Percentiles rank a stretch among this genome's conserved stretches.
phyloP scores from a whole-genome alignment of 1,140 invertebrate species.

The Drosophila tani region DNA sequence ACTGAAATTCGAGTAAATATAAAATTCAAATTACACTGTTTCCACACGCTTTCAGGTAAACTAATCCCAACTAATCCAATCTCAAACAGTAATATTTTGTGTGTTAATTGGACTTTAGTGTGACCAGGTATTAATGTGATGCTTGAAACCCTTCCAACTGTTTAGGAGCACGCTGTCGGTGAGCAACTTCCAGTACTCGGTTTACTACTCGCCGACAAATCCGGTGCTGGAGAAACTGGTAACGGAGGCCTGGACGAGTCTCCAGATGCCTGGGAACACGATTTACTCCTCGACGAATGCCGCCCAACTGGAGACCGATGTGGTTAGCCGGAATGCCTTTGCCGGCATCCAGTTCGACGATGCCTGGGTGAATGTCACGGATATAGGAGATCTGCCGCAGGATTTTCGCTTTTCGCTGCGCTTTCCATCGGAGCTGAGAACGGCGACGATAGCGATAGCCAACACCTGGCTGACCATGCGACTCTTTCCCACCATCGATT shows the following conservation, averaged over 20 bases:
- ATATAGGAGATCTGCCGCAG: conserved; percentile 8
- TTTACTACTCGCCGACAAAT: conserved; percentile 62
- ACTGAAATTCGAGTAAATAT: background rate
- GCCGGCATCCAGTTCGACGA: conserved; percentile 71
- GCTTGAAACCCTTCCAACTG: background rate
- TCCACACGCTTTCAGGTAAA: background rate
- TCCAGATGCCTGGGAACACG: conserved; percentile 12
- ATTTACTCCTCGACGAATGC: conserved; percentile 16
- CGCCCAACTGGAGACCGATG: conserved; percentile 17
- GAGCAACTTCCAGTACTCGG: background rate
- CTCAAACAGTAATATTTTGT: background rate
- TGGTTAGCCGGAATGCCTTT: conserved; percentile 40
- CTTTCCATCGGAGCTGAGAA: conserved; percentile 73
- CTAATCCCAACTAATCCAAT: background rate
- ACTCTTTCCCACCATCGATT: conserved; percentile 59
- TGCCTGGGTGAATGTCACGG: conserved; percentile 2
- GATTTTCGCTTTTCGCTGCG: conserved; percentile 60
- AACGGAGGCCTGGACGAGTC: conserved; percentile 27
- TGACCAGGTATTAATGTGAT: background rate
- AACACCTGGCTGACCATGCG: conserved; percentile 67
- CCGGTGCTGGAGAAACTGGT: conserved; percentile 45
- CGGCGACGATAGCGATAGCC: conserved; percentile 20
- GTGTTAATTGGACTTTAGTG: background rate
- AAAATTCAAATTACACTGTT: background rate
- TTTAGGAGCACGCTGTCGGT: background rate